Conservation (phyloP, 2,113 vertebrate species). For the Psilopsiagon aymara region DNA sequence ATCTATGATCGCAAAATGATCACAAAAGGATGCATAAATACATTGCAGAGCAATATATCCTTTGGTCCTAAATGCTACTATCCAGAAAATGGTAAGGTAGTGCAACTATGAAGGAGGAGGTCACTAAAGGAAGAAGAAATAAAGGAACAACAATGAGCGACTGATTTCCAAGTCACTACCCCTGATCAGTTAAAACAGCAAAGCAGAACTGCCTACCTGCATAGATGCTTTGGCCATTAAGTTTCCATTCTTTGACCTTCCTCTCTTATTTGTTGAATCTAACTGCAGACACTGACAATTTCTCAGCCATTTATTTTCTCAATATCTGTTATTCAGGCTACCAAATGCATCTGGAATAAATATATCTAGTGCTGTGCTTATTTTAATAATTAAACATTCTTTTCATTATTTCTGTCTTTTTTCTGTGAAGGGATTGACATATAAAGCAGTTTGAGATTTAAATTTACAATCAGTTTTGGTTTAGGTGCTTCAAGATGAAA, state of each 20-base stretch:
- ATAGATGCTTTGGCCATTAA: not conserved
- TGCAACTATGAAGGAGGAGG: not conserved
- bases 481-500: not conserved
- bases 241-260: not conserved
- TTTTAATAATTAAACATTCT: not conserved
- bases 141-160: not conserved
- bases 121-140: not conserved
- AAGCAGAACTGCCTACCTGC: not conserved
- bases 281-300: not conserved
- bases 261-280: not conserved
- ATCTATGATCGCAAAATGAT: too few species aligned
- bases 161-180: not conserved
- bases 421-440: not conserved
- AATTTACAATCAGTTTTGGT: not conserved
- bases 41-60: not conserved
- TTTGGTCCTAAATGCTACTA: not conserved
- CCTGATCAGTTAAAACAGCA: not conserved
- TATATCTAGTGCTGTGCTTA: not conserved
- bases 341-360: not conserved
- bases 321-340: not conserved
- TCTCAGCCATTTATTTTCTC: not conserved
- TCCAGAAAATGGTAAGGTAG: not conserved
- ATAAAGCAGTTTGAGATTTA: not conserved
- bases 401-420: not conserved
- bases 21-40: not conserved